Evolutionary conservation across 1,140 invertebrate species (phyloP), one percentile per base, ranked within the genome.

Genomic region (Piezodorus guildinii): DNA sequence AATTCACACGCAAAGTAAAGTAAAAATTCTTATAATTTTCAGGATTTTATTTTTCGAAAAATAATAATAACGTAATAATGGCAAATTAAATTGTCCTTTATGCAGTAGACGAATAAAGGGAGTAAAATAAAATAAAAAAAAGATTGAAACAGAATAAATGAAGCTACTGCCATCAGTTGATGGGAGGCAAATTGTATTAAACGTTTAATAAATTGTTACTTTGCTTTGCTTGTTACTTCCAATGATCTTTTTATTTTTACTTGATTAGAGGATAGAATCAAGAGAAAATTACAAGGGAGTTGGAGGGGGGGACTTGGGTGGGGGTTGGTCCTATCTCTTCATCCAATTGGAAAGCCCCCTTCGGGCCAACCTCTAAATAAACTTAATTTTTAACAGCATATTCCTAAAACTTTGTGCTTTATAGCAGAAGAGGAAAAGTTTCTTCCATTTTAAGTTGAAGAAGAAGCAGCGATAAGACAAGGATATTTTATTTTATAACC

Each of bases 321-420:
- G 17, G 46, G 46, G 21, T 6, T 3, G 6, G 3, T 21, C 46
- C 46, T 49, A 49, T 49, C 46, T 49, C 12, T n/a, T 49, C 16
- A 19, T 49, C 46, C n/a, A 49, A 49, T 49, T 49, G 21, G 46
- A 49, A 49, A 49, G n/a, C 46, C 46, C 46, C 46, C 46, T 49
- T 49, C n/a, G 5, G n/a, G n/a, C 46, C 46, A 49, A 49, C 21
- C 46, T 49, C 46, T 21, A 49, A 49, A 49, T 49, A 49, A 49
- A 49, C 46, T 49, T 49, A 49, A 49, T 49, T 49, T 21, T 49
- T 49, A 49, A 49, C 46, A 49, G 46, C 46, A 49, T 49, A 49
- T 49, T 49, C 21, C 10, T 17, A n/a, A 49, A 49, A 49, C 46
- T 49, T 49, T 49, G 46, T 21, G 5, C 46, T 49, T 49, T 49